Conservation (phyloP, 2,797 vertebrate genomes). For the Xerus rutilus region DNA sequence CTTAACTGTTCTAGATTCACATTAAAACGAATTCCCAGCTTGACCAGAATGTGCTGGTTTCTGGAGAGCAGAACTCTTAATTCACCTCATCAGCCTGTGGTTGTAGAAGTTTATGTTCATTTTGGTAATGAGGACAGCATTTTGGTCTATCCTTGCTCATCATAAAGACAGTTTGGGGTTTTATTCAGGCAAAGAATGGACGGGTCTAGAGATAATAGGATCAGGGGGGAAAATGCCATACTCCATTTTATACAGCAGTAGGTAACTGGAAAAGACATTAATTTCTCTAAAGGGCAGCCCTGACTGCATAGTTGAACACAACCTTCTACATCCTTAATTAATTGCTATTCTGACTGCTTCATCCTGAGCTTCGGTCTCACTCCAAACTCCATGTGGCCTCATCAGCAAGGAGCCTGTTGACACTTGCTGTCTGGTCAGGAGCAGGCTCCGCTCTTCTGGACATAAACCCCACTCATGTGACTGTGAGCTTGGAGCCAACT, state of each 20-base stretch:
- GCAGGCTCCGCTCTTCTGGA: not conserved
- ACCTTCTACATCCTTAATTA: not conserved
- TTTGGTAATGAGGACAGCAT: not conserved
- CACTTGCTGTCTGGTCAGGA: not conserved
- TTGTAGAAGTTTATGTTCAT: slow-evolving; percentile 40
- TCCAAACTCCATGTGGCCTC: not conserved
- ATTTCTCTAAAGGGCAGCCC: slow-evolving; percentile 7
- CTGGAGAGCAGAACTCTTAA: slow-evolving; percentile 37
- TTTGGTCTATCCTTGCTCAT: not conserved
- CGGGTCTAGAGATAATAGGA: not conserved
- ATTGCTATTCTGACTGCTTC: not conserved
- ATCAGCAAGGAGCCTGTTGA: not conserved
- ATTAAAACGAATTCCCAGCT: not conserved
- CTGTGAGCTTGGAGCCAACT: not conserved
- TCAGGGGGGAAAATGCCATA: not conserved
- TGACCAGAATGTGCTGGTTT: not conserved
- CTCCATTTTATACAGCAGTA: not conserved
- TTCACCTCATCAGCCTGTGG: slow-evolving; percentile 37
- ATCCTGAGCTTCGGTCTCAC: not conserved
- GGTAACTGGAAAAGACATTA: slow-evolving; percentile 44
- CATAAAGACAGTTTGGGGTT: slow-evolving; percentile 11
- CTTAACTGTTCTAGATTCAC: not conserved
- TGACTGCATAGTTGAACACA: not conserved
- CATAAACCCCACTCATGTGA: not conserved
- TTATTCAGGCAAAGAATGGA: not conserved